Conservation (phyloP, 53 echinoderm and acorn worm genomes). For the Paracentrotus lividus region DNA sequence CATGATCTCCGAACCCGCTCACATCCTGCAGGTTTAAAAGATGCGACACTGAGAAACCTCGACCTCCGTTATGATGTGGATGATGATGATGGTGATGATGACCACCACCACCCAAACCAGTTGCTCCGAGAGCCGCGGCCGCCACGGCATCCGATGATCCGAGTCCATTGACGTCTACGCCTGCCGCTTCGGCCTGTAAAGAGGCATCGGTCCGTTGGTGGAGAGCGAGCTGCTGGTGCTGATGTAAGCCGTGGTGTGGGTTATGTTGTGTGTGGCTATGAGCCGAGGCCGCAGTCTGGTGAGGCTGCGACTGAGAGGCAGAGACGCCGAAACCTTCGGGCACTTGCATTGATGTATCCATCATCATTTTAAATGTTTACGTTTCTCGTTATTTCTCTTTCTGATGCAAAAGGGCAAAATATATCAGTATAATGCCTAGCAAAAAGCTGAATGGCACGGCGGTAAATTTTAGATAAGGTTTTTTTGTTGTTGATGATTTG, state of each 20-base stretch:
- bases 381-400: background rate
- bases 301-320: slow-evolving; percentile 47
- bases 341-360: slow-evolving; percentile 61
- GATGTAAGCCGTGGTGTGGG: slow-evolving; percentile 41
- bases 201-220: slow-evolving; percentile 57
- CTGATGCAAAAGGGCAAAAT: background rate
- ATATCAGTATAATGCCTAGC: background rate
- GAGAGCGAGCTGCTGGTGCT: slow-evolving; percentile 54
- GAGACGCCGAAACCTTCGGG: slow-evolving; percentile 67
- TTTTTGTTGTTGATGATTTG: background rate
- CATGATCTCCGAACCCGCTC: slow-evolving; percentile 63
- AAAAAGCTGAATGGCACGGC: background rate
- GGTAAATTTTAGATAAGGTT: background rate
- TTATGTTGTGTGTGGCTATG: slow-evolving; percentile 51
- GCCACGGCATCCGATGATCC: slow-evolving; percentile 17
- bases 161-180: slow-evolving; percentile 61
- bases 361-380: slow-evolving; percentile 46
- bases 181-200: slow-evolving; percentile 31
- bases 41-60: slow-evolving; percentile 89
- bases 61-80: slow-evolving; percentile 54
- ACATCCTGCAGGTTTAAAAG: slow-evolving; percentile 87
- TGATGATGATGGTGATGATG: slow-evolving; percentile 48
- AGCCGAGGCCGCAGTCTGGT: background rate
- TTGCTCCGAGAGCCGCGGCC: slow-evolving; percentile 47
- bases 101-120: background rate